Conservation (phyloP, 2,113 vertebrate species). For the Alces alces region DNA sequence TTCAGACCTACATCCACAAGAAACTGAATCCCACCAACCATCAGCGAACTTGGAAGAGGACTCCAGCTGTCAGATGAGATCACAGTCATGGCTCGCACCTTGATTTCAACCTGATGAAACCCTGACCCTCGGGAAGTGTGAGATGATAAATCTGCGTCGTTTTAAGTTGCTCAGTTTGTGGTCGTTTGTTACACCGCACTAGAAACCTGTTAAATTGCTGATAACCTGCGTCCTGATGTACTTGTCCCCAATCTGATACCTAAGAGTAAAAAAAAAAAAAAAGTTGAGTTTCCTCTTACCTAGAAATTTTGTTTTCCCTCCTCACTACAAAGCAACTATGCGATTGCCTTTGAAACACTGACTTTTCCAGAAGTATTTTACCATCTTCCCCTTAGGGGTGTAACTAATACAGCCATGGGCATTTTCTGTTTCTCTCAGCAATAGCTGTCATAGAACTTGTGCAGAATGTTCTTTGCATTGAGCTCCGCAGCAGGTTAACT, state of each 20-base stretch:
- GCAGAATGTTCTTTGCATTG: not conserved
- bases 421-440: not conserved
- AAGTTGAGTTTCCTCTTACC: not conserved
- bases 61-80: not conserved
- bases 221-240: not conserved
- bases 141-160: not conserved
- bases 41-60: not conserved
- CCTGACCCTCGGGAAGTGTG: not conserved
- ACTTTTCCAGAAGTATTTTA: not conserved
- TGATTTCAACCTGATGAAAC: not conserved
- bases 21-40: not conserved
- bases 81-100: not conserved
- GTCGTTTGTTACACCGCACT: not conserved
- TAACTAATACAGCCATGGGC: not conserved
- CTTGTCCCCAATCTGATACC: not conserved
- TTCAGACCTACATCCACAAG: not conserved
- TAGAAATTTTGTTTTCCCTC: not conserved
- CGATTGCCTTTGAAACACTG: not conserved
- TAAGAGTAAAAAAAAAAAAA: not conserved
- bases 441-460: too few species aligned
- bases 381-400: not conserved
- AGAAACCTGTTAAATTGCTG: not conserved
- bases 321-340: not conserved
- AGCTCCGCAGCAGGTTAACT: not conserved
- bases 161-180: not conserved